Conservation (phyloP, 2,888 invertebrate genomes). For the Cyrtodaria siliqua region DNA sequence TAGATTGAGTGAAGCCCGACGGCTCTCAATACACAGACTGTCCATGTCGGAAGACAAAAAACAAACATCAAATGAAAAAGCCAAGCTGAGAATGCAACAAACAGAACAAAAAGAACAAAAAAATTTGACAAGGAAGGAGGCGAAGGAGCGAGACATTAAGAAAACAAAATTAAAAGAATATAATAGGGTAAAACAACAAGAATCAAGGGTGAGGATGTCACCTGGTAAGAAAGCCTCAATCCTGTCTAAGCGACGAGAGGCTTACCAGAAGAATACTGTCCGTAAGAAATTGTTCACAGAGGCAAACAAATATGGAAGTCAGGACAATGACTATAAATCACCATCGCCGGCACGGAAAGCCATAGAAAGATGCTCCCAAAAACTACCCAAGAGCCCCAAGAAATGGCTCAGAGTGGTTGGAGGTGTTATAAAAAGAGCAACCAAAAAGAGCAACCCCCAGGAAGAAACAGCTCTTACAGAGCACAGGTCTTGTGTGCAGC, state of each 20-base stretch:
- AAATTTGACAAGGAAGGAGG: constrained; percentile 16
- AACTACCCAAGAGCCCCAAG: constrained; percentile 6
- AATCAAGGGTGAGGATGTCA: constrained; percentile 11
- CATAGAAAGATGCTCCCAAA: constrained; percentile 10
- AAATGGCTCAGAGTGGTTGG: constrained; percentile 25
- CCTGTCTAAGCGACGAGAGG: too few species aligned
- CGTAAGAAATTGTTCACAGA: too few species aligned
- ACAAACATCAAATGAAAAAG: constrained; percentile 25
- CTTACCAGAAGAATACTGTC: too few species aligned
- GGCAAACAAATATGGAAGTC: not conserved
- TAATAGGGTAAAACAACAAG: not conserved
- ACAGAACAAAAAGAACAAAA: constrained; percentile 2
- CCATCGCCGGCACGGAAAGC: not conserved
- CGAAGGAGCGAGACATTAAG: constrained; percentile 1
- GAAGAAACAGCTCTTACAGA: constrained; percentile 13
- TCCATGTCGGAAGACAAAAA: too few species aligned
- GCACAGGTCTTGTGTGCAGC: not conserved
- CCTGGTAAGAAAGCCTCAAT: not conserved
- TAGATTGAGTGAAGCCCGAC: too few species aligned
- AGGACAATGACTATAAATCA: not conserved
- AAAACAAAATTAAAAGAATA: not conserved
- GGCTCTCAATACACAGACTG: too few species aligned
- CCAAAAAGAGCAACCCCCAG: too few species aligned
- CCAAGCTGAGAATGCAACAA: constrained; percentile 17
- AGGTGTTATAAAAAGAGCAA: constrained; percentile 19